phyloP scores from a whole-genome alignment of 2,888 invertebrate species.

The Drosophila pseudotalamancana region DNA sequence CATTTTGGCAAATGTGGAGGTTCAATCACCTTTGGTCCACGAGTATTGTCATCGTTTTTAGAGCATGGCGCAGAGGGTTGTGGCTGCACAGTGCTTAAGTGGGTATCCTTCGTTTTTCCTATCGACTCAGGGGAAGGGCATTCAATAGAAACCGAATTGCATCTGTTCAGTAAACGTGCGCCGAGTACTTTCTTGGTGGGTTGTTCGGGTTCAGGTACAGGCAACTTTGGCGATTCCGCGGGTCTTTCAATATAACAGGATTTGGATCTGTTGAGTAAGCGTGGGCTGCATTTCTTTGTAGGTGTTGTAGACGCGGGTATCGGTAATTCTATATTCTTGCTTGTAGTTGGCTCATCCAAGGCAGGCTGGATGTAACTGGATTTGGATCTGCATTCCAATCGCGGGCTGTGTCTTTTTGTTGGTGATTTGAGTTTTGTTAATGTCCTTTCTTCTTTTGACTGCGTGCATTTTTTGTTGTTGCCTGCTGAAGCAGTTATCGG shows the following conservation, averaged over 20 bases:
- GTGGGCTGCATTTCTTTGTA: background rate
- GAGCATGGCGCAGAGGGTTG: background rate
- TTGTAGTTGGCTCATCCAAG: too few species aligned
- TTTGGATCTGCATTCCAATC: constrained; percentile 10
- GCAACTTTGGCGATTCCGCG: too few species aligned
- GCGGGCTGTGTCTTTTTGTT: background rate
- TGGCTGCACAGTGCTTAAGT: background rate
- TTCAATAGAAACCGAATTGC: constrained; percentile 33
- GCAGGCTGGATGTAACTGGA: background rate
- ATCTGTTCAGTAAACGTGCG: constrained; percentile 16
- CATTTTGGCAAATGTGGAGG: constrained; percentile 73
- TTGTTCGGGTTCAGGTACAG: background rate
- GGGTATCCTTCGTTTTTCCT: background rate
- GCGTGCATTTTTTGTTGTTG: background rate
- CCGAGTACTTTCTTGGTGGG: background rate
- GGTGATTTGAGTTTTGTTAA: background rate
- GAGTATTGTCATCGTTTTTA: background rate
- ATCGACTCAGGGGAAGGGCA: background rate
- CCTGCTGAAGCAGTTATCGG: background rate
- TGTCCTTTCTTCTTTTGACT: background rate
- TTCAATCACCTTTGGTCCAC: constrained; percentile 69
- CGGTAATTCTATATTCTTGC: background rate
- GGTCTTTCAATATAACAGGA: constrained; percentile 10
- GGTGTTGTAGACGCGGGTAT: background rate
- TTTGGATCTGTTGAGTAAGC: constrained; percentile 26